Evolutionary conservation across 2,888 invertebrate species (phyloP).

Genomic region (Timema podura): DNA sequence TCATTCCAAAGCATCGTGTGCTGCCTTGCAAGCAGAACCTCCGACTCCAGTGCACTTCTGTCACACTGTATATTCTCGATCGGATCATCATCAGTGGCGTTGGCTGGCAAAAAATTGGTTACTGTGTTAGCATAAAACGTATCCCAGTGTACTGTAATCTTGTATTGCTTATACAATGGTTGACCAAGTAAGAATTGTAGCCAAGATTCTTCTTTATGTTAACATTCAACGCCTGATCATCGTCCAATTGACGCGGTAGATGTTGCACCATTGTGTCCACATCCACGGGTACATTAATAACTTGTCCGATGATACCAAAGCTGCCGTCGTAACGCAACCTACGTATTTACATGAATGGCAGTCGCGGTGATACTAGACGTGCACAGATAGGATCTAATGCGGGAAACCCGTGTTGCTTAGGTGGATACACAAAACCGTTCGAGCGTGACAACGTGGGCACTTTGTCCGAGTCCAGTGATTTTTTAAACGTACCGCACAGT

Average conservation of each 20-base stretch:
- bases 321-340: constrained; percentile 39
- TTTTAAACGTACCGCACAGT: not conserved
- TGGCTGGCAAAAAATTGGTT: not conserved
- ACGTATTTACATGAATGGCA: constrained; percentile 42
- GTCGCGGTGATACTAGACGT: constrained; percentile 40
- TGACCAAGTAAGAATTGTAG: not conserved
- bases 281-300: constrained; percentile 43
- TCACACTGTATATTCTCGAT: constrained; percentile 24
- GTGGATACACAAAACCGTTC: constrained; percentile 41
- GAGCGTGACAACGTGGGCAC: not conserved
- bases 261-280: constrained; percentile 40
- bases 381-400: constrained; percentile 39
- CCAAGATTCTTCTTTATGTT: constrained; percentile 33
- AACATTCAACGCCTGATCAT: constrained; percentile 40
- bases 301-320: constrained; percentile 42
- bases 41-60: constrained; percentile 14
- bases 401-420: constrained; percentile 37
- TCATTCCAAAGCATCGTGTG: constrained; percentile 33
- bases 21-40: constrained; percentile 38
- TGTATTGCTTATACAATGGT: constrained; percentile 4
- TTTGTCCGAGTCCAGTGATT: not conserved
- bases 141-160: constrained; percentile 13
- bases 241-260: constrained; percentile 40
- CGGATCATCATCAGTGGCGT: constrained; percentile 29
- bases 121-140: constrained; percentile 19